phyloP scores from a whole-genome alignment of 1,140 invertebrate species.

The Tetragonula clypearis region DNA sequence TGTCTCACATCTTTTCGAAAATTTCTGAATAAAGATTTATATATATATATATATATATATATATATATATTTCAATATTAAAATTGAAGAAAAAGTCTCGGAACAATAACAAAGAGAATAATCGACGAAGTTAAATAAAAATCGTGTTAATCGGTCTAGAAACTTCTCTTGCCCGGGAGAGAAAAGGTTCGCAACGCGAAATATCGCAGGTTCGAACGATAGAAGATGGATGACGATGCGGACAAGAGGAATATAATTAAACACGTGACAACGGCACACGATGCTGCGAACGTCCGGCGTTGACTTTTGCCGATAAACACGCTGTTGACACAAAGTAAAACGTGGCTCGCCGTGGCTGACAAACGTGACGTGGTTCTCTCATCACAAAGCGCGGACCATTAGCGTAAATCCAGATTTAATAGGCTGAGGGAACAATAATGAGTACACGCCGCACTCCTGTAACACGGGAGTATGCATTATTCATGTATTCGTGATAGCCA shows the following conservation, averaged over 20 bases:
- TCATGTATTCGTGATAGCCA: slow-evolving; percentile 32
- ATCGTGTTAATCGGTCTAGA: neutral
- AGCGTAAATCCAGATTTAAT: slow-evolving; percentile 53
- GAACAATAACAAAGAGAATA: neutral
- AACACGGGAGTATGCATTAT: slow-evolving; percentile 35
- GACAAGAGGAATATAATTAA: slow-evolving; percentile 15
- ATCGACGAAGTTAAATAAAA: neutral
- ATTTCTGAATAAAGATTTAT: too few species aligned
- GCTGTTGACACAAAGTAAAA: slow-evolving; percentile 36
- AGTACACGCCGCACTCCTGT: slow-evolving; percentile 23
- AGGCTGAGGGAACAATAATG: slow-evolving; percentile 47
- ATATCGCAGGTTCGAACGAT: neutral
- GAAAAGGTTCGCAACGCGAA: neutral
- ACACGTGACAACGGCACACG: slow-evolving; percentile 18
- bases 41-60: neutral
- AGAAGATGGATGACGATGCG: neutral
- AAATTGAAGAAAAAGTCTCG: too few species aligned
- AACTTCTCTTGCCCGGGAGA: too few species aligned
- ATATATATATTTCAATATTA: neutral
- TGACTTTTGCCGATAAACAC: slow-evolving; percentile 33
- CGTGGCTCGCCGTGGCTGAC: slow-evolving; percentile 29
- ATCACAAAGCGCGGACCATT: slow-evolving; percentile 40
- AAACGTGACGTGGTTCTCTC: slow-evolving; percentile 33
- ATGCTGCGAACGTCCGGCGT: slow-evolving; percentile 7
- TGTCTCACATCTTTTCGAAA: too few species aligned